phyloP scores from a whole-genome alignment of 2,113 vertebrate species.

The Pterocles orientalis region DNA sequence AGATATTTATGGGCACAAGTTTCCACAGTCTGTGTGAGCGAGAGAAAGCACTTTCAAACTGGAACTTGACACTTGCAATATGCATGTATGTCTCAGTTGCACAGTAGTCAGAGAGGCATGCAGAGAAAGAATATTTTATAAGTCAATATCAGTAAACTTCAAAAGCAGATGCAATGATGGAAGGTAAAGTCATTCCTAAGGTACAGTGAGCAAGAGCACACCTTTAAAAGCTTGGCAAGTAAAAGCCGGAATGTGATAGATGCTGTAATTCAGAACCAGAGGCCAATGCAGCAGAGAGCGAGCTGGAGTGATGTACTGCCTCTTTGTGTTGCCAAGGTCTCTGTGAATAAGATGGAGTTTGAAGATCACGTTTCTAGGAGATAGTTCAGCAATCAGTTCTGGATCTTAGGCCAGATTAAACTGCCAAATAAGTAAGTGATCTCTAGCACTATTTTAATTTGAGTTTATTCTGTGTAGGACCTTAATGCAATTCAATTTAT shows the following conservation, averaged over 20 bases:
- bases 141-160: constrained; percentile 66
- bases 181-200: constrained; percentile 49
- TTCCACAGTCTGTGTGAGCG: constrained; percentile 38
- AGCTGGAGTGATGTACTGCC: constrained; percentile 61
- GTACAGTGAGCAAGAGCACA: constrained; percentile 67
- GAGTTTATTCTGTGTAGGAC: neutral
- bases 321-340: constrained; percentile 64
- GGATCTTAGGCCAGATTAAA: constrained; percentile 49
- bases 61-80: constrained; percentile 34
- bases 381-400: constrained; percentile 54
- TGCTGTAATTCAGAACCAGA: constrained; percentile 68
- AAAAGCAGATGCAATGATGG: constrained; percentile 61
- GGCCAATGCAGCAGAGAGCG: constrained; percentile 52
- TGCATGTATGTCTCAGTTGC: constrained; percentile 56
- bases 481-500: neutral
- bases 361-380: constrained; percentile 51
- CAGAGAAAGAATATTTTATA: constrained; percentile 70
- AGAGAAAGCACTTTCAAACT: constrained; percentile 50
- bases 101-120: constrained; percentile 22
- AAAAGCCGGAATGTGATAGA: constrained; percentile 58
- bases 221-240: constrained; percentile 66
- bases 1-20: constrained; percentile 62
- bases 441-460: constrained; percentile 40
- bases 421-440: constrained; percentile 43
- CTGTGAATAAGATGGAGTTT: constrained; percentile 50